A percentile compares a stretch with the other conserved stretches of the same genome.
Evolutionary conservation across 2,797 vertebrate genomes (phyloP).

Genomic region (Lutjanus campechanus): DNA sequence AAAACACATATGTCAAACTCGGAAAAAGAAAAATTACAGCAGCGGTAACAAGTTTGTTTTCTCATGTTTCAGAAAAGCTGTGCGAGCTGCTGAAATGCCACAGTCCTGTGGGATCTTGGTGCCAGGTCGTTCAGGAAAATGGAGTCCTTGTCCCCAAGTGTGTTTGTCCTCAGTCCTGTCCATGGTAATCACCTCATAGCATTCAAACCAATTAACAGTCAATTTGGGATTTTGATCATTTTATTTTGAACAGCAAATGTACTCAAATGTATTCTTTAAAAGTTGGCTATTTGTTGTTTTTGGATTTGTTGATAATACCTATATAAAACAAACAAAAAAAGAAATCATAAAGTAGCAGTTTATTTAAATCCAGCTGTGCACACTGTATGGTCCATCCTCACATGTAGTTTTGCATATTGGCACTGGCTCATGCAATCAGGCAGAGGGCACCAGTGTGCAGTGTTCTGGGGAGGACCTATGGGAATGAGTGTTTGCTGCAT

Average conservation of each 20-base stretch:
- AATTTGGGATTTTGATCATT: neutral
- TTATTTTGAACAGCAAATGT: neutral
- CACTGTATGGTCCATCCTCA: constrained; percentile 6
- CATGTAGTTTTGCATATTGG: constrained; percentile 14
- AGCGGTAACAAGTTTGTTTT: neutral
- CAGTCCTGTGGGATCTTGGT: constrained; percentile 79
- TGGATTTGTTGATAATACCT: neutral
- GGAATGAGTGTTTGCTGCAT: constrained; percentile 83
- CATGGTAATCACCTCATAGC: constrained; percentile 59
- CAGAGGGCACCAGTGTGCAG: constrained; percentile 87
- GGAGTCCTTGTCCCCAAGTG: constrained; percentile 69
- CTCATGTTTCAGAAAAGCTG: constrained; percentile 72
- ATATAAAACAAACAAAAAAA: neutral
- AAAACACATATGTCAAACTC: neutral
- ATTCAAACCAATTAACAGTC: neutral
- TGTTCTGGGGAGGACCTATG: constrained; percentile 82
- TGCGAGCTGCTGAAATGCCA: constrained; percentile 80
- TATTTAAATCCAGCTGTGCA: constrained; percentile 15
- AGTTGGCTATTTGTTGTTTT: neutral
- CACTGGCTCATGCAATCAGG: constrained; percentile 62
- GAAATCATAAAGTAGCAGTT: neutral
- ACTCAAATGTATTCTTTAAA: neutral
- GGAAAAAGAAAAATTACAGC: neutral
- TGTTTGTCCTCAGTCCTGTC: constrained; percentile 78
- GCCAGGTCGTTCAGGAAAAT: constrained; percentile 75